A percentile compares a stretch with the other conserved stretches of the same genome.
Conservation (phyloP, 2,888 invertebrate genomes). For the Kryphioiulus occultus region DNA sequence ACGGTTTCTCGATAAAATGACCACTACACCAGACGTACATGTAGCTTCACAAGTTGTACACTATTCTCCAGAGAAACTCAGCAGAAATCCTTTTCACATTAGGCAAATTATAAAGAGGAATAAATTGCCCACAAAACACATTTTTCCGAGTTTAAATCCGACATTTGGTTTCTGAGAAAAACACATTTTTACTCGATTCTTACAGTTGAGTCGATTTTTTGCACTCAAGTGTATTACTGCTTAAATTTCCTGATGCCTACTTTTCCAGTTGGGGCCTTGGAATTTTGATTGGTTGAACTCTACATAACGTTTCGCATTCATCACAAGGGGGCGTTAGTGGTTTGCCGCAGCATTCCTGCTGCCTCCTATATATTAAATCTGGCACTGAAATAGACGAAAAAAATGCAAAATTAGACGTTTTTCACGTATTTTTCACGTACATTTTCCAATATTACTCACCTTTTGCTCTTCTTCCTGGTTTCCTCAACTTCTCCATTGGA, state of each 20-base stretch:
- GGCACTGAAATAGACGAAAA: constrained; percentile 53
- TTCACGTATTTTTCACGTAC: not conserved
- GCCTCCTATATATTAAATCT: constrained; percentile 54
- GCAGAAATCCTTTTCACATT: too few relatives aligned
- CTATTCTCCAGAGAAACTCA: too few relatives aligned
- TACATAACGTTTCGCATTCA: constrained; percentile 44
- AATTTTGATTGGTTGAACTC: constrained; percentile 51
- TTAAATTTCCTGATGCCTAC: constrained; percentile 35
- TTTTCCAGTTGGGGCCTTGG: constrained; percentile 54
- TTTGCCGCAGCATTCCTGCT: constrained; percentile 52
- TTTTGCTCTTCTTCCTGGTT: constrained; percentile 54
- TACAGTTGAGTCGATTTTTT: not conserved
- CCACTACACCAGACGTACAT: too few relatives aligned
- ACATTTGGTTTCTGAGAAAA: too few relatives aligned
- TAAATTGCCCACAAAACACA: too few relatives aligned
- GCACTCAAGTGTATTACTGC: not conserved
- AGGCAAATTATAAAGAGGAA: too few relatives aligned
- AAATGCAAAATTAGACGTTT: not conserved
- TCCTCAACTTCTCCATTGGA: constrained; percentile 53
- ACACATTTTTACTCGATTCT: too few relatives aligned
- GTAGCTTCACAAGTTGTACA: too few relatives aligned
- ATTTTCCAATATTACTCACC: constrained; percentile 1
- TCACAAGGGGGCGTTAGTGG: constrained; percentile 51
- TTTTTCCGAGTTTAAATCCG: too few relatives aligned
- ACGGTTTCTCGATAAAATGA: too few relatives aligned